Percentiles rank a stretch among this genome's conserved stretches.
Evolutionary conservation across 2,797 vertebrate genomes (phyloP).

Genomic region (Ambastaia sidthimunki): DNA sequence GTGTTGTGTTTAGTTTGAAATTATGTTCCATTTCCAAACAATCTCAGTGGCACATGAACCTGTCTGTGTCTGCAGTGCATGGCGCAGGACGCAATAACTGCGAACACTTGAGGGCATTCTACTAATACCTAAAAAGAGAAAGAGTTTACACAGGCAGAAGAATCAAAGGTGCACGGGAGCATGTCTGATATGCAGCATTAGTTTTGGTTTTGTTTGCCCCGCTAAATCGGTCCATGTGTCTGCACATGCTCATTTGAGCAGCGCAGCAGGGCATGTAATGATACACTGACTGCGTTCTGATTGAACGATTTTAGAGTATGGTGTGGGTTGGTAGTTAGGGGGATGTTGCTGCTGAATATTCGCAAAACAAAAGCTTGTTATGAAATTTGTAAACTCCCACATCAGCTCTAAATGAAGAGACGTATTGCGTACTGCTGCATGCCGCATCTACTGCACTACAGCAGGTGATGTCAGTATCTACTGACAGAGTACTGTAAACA

Average conservation of each 20-base stretch:
- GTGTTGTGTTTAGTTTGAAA: conserved; percentile 49
- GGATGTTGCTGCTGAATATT: conserved; percentile 30
- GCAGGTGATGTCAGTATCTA: background rate
- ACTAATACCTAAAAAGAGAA: conserved; percentile 30
- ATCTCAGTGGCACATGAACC: conserved; percentile 49
- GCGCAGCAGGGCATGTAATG: conserved; percentile 63
- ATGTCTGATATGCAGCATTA: conserved; percentile 54
- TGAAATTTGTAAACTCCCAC: conserved; percentile 31
- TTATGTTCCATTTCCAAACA: conserved; percentile 51
- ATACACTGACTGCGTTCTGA: conserved; percentile 64
- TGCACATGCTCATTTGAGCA: conserved; percentile 70
- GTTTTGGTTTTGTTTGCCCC: conserved; percentile 65
- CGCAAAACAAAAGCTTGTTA: conserved; percentile 6
- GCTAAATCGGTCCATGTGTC: conserved; percentile 56
- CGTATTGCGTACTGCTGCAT: background rate
- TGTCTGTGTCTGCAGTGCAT: conserved; percentile 19
- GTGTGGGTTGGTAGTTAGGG: conserved; percentile 52
- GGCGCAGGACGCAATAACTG: conserved; percentile 30
- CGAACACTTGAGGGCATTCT: conserved; percentile 34
- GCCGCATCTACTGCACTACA: background rate
- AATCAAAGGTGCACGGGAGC: conserved; percentile 45
- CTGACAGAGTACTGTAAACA: conserved; percentile 1
- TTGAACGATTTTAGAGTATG: conserved; percentile 65
- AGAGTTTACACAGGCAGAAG: conserved; percentile 47
- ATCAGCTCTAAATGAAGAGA: background rate